A percentile compares a stretch with the other conserved stretches of the same genome.
Conservation (phyloP, 2,888 invertebrate genomes). For the Scelioninae gen. 1 region DNA sequence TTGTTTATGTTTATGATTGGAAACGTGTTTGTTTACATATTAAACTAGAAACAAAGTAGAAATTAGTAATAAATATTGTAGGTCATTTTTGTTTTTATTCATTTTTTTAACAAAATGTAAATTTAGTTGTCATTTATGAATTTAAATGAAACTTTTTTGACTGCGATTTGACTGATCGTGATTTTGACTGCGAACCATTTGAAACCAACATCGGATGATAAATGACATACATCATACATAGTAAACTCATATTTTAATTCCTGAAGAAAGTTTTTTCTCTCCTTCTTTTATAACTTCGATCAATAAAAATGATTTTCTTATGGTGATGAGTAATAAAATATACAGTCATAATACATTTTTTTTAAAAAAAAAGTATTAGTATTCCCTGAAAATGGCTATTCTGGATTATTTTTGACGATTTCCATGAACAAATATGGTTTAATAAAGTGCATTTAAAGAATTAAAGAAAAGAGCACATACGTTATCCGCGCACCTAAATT, state of each 20-base stretch:
- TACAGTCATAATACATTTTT: neutral
- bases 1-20: too few relatives aligned
- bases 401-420: neutral
- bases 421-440: neutral
- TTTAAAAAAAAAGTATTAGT: neutral
- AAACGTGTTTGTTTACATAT: too few relatives aligned
- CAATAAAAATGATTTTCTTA: conserved; percentile 25
- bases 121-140: too few relatives aligned
- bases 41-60: too few relatives aligned
- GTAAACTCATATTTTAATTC: neutral
- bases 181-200: too few relatives aligned
- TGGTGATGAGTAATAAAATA: conserved; percentile 13
- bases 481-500: conserved; percentile 11
- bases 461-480: neutral
- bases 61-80: too few relatives aligned
- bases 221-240: neutral
- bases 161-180: too few relatives aligned
- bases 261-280: neutral
- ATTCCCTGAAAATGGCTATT: neutral
- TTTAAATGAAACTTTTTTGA: too few relatives aligned
- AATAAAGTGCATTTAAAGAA: neutral
- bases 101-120: too few relatives aligned
- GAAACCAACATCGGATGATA: neutral
- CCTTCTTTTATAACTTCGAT: neutral
- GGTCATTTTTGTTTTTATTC: too few relatives aligned